Conservation (phyloP, 2,113 vertebrate genomes). For the Sphyrna mokarran region DNA sequence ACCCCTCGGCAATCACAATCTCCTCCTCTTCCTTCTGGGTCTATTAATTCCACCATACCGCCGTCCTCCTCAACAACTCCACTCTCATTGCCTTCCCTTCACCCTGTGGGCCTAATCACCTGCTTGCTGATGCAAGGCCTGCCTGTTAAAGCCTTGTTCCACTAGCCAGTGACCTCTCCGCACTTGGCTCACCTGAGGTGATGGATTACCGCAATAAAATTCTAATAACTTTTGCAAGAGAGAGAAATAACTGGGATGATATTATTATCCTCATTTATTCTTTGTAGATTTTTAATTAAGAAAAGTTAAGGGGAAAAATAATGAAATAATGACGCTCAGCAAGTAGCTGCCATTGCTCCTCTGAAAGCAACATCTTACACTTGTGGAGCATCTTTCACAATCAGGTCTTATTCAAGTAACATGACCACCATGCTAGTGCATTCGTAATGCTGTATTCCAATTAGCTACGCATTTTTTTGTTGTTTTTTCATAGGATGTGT, state of each 20-base stretch:
- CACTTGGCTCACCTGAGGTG: not conserved
- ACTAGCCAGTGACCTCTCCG: not conserved
- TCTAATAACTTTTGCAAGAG: not conserved
- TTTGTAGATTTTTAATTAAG: constrained; percentile 11
- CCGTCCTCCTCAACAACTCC: not conserved
- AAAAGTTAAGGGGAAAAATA: not conserved
- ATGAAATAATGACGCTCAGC: not conserved
- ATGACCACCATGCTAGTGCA: too few relatives aligned
- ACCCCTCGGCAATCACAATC: not conserved
- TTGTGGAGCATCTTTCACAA: not conserved
- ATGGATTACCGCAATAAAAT: constrained; percentile 22
- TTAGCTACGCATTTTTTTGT: too few relatives aligned
- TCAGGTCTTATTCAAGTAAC: too few relatives aligned
- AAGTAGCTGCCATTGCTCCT: not conserved
- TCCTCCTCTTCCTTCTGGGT: not conserved
- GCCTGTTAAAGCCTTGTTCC: not conserved
- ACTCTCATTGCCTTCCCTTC: too few relatives aligned
- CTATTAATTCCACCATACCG: not conserved
- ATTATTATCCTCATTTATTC: not conserved
- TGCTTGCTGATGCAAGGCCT: not conserved
- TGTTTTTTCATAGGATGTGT: too few relatives aligned
- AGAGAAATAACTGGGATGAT: not conserved
- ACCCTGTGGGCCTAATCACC: not conserved
- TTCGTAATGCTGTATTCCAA: too few relatives aligned
- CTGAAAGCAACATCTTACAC: not conserved